These are phyloP conservation scores for Channa striata DNA, from an alignment of 2,797 vertebrate species.

Conservation along the genomic window DNA sequence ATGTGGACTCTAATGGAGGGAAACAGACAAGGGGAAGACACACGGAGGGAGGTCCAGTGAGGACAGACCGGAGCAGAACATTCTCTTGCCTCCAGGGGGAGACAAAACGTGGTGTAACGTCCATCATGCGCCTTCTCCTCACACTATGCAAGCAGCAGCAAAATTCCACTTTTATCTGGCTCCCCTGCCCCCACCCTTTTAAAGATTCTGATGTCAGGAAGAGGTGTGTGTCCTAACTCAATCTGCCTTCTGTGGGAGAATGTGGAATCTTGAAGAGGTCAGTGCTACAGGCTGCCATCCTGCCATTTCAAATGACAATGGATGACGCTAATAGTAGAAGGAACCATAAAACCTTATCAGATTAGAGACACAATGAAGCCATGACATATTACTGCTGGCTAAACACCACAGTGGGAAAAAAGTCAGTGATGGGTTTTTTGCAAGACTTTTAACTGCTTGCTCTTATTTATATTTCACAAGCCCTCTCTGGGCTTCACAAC, in stretches of 20 bases:
- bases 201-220: constrained; percentile 69
- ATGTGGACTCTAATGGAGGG: constrained; percentile 53
- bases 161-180: constrained; percentile 32
- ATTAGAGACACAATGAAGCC: constrained; percentile 79
- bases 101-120: constrained; percentile 69
- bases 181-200: constrained; percentile 21
- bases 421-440: constrained; percentile 63
- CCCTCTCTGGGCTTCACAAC: constrained; percentile 38
- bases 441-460: constrained; percentile 65
- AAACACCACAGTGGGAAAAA: constrained; percentile 72
- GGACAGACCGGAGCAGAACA: constrained; percentile 36
- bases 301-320: constrained; percentile 80
- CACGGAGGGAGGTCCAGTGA: constrained; percentile 57
- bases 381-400: constrained; percentile 76
- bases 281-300: constrained; percentile 74
- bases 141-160: constrained; percentile 34
- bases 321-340: constrained; percentile 78
- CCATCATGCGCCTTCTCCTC: constrained; percentile 23
- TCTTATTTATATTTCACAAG: constrained; percentile 65
- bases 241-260: constrained; percentile 52
- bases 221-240: constrained; percentile 65
- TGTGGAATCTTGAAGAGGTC: constrained; percentile 64
- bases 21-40: constrained; percentile 39
- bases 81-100: constrained; percentile 76
- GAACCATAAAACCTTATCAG: constrained; percentile 79